phyloP scores from a whole-genome alignment of 1,140 invertebrate genomes.

The Dinoponera quadriceps region DNA sequence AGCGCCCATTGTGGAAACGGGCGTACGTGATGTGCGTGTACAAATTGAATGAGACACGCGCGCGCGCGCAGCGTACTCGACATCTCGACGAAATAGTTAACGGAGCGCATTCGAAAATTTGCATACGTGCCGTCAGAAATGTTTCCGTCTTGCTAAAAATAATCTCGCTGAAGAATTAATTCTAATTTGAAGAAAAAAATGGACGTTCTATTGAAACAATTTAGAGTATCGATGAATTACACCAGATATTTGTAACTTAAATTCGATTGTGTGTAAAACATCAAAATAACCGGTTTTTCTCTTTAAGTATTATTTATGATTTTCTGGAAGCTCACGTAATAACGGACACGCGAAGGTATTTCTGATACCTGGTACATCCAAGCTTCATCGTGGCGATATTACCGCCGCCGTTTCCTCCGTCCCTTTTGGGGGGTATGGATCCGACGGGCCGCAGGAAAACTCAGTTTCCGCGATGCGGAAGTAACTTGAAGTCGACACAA shows the following conservation, averaged over 20 bases:
- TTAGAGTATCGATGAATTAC: too few relatives aligned
- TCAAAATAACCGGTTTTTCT: too few relatives aligned
- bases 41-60: slow-evolving; percentile 51
- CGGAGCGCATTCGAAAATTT: slow-evolving; percentile 19
- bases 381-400: slow-evolving; percentile 42
- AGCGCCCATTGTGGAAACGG: slow-evolving; percentile 45
- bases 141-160: too few relatives aligned
- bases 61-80: background rate
- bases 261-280: too few relatives aligned
- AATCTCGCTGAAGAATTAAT: too few relatives aligned
- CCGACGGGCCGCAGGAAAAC: slow-evolving; percentile 43
- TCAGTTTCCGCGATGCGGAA: slow-evolving; percentile 58
- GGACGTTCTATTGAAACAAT: too few relatives aligned
- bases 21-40: slow-evolving; percentile 58
- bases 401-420: slow-evolving; percentile 25
- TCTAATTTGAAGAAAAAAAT: too few relatives aligned
- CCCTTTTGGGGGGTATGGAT: slow-evolving; percentile 44
- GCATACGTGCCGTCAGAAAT: background rate
- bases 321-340: background rate
- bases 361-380: slow-evolving; percentile 30
- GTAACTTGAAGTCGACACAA: slow-evolving; percentile 59
- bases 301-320: too few relatives aligned
- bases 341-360: background rate
- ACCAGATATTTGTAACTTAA: too few relatives aligned
- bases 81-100: slow-evolving; percentile 22